Conservation (phyloP, 2,113 vertebrate species). For the Vidua macroura region DNA sequence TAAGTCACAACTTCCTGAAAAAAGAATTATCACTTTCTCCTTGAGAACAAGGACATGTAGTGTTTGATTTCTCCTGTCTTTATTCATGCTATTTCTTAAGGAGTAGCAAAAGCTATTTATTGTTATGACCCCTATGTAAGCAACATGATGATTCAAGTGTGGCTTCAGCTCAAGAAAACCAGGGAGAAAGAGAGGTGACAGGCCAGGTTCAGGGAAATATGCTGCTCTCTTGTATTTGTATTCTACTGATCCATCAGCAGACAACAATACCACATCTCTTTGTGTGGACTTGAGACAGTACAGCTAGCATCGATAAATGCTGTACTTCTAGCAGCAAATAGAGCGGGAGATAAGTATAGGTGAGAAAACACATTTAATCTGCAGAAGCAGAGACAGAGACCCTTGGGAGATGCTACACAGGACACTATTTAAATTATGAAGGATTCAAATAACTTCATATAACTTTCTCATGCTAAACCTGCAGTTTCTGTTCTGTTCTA, state of each 20-base stretch:
- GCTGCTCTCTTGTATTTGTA: not conserved
- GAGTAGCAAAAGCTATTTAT: not conserved
- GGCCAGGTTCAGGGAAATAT: not conserved
- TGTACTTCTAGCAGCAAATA: not conserved
- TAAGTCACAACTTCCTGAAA: not conserved
- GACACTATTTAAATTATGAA: not conserved
- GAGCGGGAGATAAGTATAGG: not conserved
- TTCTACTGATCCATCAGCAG: not conserved
- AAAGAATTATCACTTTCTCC: not conserved
- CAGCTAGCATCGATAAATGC: not conserved
- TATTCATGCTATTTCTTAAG: not conserved
- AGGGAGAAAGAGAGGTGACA: not conserved
- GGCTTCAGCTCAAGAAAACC: not conserved
- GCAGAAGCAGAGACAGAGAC: not conserved
- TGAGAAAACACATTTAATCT: not conserved
- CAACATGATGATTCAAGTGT: not conserved
- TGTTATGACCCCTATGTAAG: not conserved
- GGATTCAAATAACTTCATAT: not conserved
- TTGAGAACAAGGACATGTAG: not conserved
- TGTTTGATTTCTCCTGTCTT: not conserved
- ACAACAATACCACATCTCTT: not conserved
- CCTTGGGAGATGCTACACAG: not conserved
- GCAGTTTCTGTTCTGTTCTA: not conserved
- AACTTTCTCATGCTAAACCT: not conserved
- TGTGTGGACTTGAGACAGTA: not conserved